Conservation (phyloP, 2,888 invertebrate species). For the Lasioglossum marginatum region DNA sequence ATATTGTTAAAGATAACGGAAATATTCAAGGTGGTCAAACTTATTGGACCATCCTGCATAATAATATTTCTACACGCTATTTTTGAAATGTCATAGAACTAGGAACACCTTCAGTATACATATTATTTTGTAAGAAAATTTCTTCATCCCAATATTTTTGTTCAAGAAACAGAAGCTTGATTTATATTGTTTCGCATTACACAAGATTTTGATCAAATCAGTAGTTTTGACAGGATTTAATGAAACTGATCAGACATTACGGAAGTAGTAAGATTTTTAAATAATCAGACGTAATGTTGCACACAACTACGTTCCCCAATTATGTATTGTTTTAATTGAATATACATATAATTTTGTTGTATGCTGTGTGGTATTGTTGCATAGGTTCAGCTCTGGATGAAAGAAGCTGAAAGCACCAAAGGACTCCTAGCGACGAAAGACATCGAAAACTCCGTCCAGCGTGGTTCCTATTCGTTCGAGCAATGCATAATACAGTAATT, state of each 20-base stretch:
- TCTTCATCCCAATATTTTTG: not conserved
- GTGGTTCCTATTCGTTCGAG: slow-evolving; percentile 71
- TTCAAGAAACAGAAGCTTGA: not conserved
- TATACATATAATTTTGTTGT: not conserved
- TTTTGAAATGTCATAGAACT: not conserved
- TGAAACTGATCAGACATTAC: not conserved
- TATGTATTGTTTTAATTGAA: not conserved
- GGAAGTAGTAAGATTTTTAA: slow-evolving; percentile 2
- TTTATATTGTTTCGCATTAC: not conserved
- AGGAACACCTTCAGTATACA: not conserved
- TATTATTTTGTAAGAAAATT: not conserved
- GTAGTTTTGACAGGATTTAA: not conserved
- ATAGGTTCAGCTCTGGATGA: slow-evolving; percentile 86
- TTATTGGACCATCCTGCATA: too few relatives aligned
- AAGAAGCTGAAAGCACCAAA: slow-evolving; percentile 87
- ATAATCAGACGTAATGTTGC: not conserved
- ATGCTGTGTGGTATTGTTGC: slow-evolving; percentile 31
- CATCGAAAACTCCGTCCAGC: slow-evolving; percentile 68
- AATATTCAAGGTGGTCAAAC: too few relatives aligned
- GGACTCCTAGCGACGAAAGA: slow-evolving; percentile 83
- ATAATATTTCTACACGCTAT: not conserved
- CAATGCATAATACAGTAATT: slow-evolving; percentile 79
- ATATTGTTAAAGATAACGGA: too few relatives aligned
- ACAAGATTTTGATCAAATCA: not conserved
- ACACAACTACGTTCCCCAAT: too few relatives aligned